Evolutionary conservation across 2,888 invertebrate genomes (phyloP).

Genomic region (Choreutis nemorana): DNA sequence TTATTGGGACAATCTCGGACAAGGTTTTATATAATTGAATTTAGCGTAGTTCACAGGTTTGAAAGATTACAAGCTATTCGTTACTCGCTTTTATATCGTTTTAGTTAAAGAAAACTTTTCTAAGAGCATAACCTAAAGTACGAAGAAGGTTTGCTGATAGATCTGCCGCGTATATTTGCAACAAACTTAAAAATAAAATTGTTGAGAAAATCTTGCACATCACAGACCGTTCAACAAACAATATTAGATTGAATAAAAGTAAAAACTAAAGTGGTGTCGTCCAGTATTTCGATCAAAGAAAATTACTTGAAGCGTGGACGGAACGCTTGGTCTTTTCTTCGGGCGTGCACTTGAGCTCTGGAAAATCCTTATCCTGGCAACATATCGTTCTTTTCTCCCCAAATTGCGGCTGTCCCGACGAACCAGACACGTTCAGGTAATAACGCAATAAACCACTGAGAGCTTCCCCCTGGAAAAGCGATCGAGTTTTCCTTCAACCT

Average conservation of each 20-base stretch:
- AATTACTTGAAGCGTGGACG: conserved; percentile 45
- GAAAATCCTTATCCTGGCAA: conserved; percentile 58
- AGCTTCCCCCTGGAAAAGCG: conserved; percentile 62
- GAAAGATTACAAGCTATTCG: too few relatives aligned
- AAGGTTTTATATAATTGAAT: conserved; percentile 49
- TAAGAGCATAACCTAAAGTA: too few relatives aligned
- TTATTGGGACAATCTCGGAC: conserved; percentile 49
- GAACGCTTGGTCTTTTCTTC: conserved; percentile 41
- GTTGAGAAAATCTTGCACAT: too few relatives aligned
- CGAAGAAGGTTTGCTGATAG: too few relatives aligned
- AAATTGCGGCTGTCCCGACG: conserved; percentile 60
- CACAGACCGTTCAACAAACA: conserved; percentile 32
- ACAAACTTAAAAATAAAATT: too few relatives aligned
- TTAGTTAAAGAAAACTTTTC: too few relatives aligned
- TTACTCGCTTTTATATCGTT: too few relatives aligned
- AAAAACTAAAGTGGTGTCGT: conserved; percentile 43
- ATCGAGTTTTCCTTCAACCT: conserved; percentile 63
- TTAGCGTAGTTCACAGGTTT: too few relatives aligned
- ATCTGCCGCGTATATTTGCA: too few relatives aligned
- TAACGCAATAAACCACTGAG: conserved; percentile 67
- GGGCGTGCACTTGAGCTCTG: conserved; percentile 37
- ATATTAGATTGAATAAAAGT: conserved; percentile 54
- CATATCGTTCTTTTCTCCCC: conserved; percentile 59
- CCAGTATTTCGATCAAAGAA: conserved; percentile 56
- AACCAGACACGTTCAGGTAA: conserved; percentile 64